Conservation (phyloP, 2,888 invertebrate species). For the Harpalus rufipes region DNA sequence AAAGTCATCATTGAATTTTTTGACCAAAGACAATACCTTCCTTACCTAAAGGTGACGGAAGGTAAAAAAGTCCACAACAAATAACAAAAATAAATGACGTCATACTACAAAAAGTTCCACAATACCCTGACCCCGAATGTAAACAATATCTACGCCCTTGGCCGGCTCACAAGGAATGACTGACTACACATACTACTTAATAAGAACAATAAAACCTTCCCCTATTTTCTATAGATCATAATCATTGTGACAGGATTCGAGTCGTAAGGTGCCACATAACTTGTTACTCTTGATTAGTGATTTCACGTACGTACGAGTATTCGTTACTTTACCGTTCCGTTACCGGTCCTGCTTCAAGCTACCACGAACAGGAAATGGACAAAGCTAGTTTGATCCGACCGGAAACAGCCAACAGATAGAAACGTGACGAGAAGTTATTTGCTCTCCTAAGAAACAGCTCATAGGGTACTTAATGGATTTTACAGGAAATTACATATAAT, state of each 20-base stretch:
- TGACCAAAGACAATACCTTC: too few species aligned
- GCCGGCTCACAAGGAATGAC: too few species aligned
- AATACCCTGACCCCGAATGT: too few species aligned
- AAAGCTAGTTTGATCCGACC: not conserved
- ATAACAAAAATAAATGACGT: too few species aligned
- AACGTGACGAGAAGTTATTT: not conserved
- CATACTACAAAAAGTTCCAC: too few species aligned
- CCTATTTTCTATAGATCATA: too few species aligned
- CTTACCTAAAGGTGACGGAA: too few species aligned
- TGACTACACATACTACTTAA: too few species aligned
- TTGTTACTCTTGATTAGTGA: not conserved
- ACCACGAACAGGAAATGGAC: not conserved
- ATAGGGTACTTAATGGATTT: not conserved
- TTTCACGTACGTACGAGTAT: not conserved
- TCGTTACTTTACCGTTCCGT: not conserved
- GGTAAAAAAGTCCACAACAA: too few species aligned
- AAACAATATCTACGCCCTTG: too few species aligned
- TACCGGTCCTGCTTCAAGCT: not conserved
- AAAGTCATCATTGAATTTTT: too few species aligned
- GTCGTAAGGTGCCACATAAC: not conserved
- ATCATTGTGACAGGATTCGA: not conserved
- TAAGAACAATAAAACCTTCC: too few species aligned
- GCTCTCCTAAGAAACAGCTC: not conserved
- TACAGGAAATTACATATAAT: not conserved
- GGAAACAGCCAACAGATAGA: conserved; percentile 5